phyloP scores from a whole-genome alignment of 1,140 invertebrate genomes.

The Danaus plexippus region DNA sequence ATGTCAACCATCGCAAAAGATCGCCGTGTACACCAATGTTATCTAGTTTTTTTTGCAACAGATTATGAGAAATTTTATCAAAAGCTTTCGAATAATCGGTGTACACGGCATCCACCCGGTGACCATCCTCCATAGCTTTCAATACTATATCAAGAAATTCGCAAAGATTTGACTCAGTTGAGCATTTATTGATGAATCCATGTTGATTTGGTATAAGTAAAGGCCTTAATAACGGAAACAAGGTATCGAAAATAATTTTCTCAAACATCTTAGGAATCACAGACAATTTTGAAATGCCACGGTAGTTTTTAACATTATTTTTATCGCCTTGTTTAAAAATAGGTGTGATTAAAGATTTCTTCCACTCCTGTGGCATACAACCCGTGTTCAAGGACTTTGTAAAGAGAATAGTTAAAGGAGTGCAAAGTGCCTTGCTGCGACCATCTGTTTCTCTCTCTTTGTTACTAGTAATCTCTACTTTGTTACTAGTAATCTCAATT shows the following conservation, averaged over 20 bases:
- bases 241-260: conserved; percentile 4
- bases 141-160: conserved; percentile 7
- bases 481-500: conserved; percentile 8
- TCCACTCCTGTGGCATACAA: conserved; percentile 5
- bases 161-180: conserved; percentile 1
- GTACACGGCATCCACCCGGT: conserved; percentile 5
- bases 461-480: too few species aligned
- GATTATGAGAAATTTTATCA: conserved; percentile 10
- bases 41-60: conserved; percentile 3
- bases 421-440: conserved; percentile 4
- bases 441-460: conserved; percentile 4
- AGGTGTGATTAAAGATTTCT: conserved; percentile 12
- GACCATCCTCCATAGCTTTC: conserved; percentile 3
- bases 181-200: not conserved
- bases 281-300: conserved; percentile 6
- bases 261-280: conserved; percentile 9
- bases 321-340: conserved; percentile 11
- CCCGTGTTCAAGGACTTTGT: conserved; percentile 3
- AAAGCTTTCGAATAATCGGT: conserved; percentile 6
- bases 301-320: conserved; percentile 6
- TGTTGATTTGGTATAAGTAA: not conserved
- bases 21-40: not conserved
- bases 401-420: conserved; percentile 8
- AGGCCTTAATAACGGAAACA: too few species aligned
- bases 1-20: not conserved